Percentiles rank a stretch among this genome's conserved stretches.
These are phyloP conservation scores for Mesorhabditis sp. DNA, from an alignment of 2,888 invertebrate species.

Conservation along the genomic window DNA sequence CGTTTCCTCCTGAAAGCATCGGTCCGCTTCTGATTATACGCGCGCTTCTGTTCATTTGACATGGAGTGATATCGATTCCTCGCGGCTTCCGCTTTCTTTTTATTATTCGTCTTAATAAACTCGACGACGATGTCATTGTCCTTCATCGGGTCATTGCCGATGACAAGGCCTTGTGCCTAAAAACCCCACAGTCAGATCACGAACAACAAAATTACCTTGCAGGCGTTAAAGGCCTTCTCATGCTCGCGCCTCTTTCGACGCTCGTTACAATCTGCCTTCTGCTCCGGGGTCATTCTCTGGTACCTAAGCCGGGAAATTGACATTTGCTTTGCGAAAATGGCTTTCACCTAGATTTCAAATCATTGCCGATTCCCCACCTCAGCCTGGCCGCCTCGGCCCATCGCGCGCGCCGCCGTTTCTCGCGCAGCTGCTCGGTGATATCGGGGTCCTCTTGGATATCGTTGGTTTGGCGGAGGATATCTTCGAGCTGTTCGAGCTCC, in stretches of 20 bases:
- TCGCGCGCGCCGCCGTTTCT: constrained; percentile 55
- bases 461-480: constrained; percentile 50
- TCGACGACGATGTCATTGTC: constrained; percentile 48
- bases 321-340: background rate
- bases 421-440: constrained; percentile 53
- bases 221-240: constrained; percentile 39
- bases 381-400: constrained; percentile 56
- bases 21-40: constrained; percentile 53
- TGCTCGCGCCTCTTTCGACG: constrained; percentile 52
- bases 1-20: constrained; percentile 43
- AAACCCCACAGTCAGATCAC: background rate
- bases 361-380: constrained; percentile 16
- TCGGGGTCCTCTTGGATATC: constrained; percentile 56
- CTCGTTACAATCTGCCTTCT: constrained; percentile 50
- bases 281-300: constrained; percentile 45
- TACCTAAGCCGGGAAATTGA: constrained; percentile 17
- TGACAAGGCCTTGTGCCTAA: background rate
- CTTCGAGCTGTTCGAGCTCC: constrained; percentile 53
- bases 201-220: constrained; percentile 26
- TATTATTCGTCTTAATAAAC: constrained; percentile 51
- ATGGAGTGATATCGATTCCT: constrained; percentile 41
- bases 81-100: constrained; percentile 56
- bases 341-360: background rate
- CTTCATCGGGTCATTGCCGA: constrained; percentile 28
- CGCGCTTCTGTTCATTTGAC: constrained; percentile 51